Evolutionary conservation across 2,113 vertebrate genomes (phyloP).

Genomic region (Xiphias gladius): DNA sequence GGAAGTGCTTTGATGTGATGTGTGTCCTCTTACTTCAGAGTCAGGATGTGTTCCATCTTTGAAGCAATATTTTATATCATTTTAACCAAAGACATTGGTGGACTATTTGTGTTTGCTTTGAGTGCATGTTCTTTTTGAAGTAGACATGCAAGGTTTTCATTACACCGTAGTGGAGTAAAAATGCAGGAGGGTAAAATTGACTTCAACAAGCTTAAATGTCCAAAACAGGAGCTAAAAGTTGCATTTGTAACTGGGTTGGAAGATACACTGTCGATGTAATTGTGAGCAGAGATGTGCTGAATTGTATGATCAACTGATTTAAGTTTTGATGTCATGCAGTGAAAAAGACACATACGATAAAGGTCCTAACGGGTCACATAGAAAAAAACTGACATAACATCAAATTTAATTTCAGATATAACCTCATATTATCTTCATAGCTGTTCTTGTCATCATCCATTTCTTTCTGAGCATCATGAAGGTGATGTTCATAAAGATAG

Average conservation of each 20-base stretch:
- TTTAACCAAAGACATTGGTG: slow-evolving; percentile 14
- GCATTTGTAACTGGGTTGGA: neutral
- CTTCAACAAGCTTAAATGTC: neutral
- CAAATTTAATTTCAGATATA: neutral
- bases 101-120: slow-evolving; percentile 31
- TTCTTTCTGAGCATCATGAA: neutral
- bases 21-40: slow-evolving; percentile 35
- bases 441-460: slow-evolving; percentile 7
- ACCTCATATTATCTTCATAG: neutral
- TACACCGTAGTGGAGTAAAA: neutral
- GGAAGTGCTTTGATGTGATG: slow-evolving; percentile 51
- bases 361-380: neutral
- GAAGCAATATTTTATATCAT: slow-evolving; percentile 47
- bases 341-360: neutral
- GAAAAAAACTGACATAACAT: neutral
- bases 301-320: neutral
- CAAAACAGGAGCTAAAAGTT: neutral
- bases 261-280: neutral
- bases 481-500: neutral
- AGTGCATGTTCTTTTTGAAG: slow-evolving; percentile 24
- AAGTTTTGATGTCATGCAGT: neutral
- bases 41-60: slow-evolving; percentile 29
- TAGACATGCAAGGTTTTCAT: neutral
- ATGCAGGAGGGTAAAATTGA: neutral
- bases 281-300: neutral